Base-by-base conservation (phyloP, 2,888 invertebrate species). In the Sinelater perroti region DNA sequence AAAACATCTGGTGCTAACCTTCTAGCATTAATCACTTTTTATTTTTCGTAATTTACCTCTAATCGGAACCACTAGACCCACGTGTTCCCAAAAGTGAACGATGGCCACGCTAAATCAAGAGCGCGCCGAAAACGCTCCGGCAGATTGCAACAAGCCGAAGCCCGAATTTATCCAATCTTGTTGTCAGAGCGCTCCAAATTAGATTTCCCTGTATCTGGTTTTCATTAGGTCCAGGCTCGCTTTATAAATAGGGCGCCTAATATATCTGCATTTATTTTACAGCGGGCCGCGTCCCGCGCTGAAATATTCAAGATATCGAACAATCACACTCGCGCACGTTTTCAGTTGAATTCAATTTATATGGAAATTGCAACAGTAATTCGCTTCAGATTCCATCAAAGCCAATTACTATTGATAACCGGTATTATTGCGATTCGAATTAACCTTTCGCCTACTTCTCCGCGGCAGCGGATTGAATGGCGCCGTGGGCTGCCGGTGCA, bases 291-390 rank as follows among this genome's bases (percentile, higher is more conserved):
- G 51, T 56, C 51, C 56, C 56, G 50, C 45, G 50, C 38, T 56
- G 56, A 56, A 56, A 50, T 45, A 36, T 56, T 45, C 50, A 56
- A 56, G 56, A 56, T 56, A 56, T 42, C 36, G 50, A 56, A 56
- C 56, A 50, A 56, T 56, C 49, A 50, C 49, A 56, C 30, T 50
- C 45, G 50, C 56, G 56, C 56, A 60, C 60, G 55, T 52, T 61
- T 58, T 55, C 60, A 51, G 56, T 61, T 56, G 60, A 56, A 62
- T 62, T 56, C 62, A 64, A 66, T 66, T 64, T 60, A 57, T 58
- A 46, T 54, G 66, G 63, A 66, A 65, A 65, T 65, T 64, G 62
- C 63, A 57, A 63, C 61, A 58, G 61, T 61, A 66, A 61, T 66
- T 63, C 62, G 61, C 63, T 65, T 63, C 49, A 60, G 61, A 60